These are phyloP conservation scores for Lepus oiostolus DNA, from an alignment of 2,797 vertebrate genomes.

Conservation along the genomic window DNA sequence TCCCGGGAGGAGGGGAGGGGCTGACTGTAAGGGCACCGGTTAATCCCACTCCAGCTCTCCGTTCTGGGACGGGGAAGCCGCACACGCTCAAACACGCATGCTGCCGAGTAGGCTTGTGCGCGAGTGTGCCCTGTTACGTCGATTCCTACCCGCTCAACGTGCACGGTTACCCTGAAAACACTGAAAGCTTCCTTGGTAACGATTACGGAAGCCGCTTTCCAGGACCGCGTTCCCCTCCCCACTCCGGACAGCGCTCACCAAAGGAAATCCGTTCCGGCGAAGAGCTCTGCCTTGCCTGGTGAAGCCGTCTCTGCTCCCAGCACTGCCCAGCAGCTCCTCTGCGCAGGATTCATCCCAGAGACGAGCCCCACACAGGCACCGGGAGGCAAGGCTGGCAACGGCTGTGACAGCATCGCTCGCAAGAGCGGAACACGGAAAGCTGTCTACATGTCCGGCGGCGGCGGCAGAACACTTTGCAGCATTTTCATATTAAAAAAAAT, in stretches of 20 bases:
- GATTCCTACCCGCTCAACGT: not conserved
- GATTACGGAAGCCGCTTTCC: not conserved
- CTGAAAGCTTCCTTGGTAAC: not conserved
- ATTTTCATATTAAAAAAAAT: not conserved
- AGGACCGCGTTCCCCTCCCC: not conserved
- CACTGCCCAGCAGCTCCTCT: not conserved
- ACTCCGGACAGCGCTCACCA: not conserved
- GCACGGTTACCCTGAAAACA: not conserved
- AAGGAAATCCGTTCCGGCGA: not conserved
- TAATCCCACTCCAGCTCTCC: accelerated
- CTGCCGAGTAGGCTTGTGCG: not conserved
- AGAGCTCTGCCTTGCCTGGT: not conserved
- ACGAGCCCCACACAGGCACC: accelerated
- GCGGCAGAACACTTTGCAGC: not conserved
- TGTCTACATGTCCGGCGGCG: accelerated
- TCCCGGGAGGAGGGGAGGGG: not conserved
- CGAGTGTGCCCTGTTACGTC: not conserved
- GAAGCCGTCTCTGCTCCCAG: not conserved
- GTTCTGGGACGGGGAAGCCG: not conserved
- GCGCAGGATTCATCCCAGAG: not conserved
- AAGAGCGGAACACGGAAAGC: not conserved
- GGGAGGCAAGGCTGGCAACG: not conserved
- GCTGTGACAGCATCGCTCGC: too few species aligned
- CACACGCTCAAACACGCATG: accelerated
- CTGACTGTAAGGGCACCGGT: accelerated